Evolutionary conservation across 2,888 invertebrate genomes (phyloP), one percentile per base, ranked within the genome.

Genomic region (Cyclophora albipunctata): DNA sequence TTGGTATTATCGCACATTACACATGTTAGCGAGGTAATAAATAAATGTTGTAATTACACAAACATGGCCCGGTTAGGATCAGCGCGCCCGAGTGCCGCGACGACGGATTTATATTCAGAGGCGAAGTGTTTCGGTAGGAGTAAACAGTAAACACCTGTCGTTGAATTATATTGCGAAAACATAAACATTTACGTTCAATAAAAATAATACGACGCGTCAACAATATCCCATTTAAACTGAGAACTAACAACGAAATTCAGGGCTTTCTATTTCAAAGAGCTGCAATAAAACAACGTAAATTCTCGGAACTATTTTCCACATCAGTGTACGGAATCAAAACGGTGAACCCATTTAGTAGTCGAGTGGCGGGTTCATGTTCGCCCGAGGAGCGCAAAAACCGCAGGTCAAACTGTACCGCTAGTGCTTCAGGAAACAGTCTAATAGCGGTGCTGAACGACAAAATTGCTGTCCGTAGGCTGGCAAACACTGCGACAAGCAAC

Each of bases 31-130:
- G 64, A 66, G 65, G 66, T 63, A 67, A 72, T 73, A 69, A 69
- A 71, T 72, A 69, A 56, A 60, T 64, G 63, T 59, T 60, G 60
- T 64, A 66, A 70, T 67, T 75, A 80, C 75, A 80, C 71, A 83
- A 81, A 83, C 78, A 77, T 57, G 60, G 60, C 62, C 64, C 66
- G 69, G 72, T 76, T 75, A 73, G 69, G 64, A 69, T 66, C 64
- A 58, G 57, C 59, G 59, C 55, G 53, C 63, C 58, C 64, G 51
- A 74, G 73, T 67, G 61, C 59, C 48, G 59, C 56, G 78, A 67
- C 61, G 77, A 82, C 55, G 64, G 78, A 80, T 81, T 79, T 82
- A 81, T 83, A 80, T 75, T 62, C 60, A 51, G 58, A 53, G 51
- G 50, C 59, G 60, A 55, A 69, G 67, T 66, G 69, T 67, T 69